Evolutionary conservation across 2,888 invertebrate species (phyloP).

Genomic region (Agrilus biguttatus): DNA sequence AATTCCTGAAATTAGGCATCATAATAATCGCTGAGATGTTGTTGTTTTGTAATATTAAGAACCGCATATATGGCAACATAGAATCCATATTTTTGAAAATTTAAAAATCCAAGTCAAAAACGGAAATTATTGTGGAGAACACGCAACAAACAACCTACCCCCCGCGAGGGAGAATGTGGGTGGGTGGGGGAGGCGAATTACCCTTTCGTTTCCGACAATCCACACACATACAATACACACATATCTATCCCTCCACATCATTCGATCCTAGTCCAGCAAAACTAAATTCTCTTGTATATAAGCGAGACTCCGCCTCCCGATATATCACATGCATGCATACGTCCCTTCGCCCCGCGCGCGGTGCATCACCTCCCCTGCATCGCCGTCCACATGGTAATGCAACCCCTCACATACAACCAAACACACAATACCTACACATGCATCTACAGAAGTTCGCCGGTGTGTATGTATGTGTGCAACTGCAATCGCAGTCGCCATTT

Average conservation of each 20-base stretch:
- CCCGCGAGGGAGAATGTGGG: no score
- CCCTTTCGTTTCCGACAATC: conserved; percentile 2
- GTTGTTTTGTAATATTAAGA: no score
- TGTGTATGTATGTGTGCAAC: conserved; percentile 11
- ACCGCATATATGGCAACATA: no score
- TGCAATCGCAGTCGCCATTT: conserved; percentile 20
- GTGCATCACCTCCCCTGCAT: conserved; percentile 12
- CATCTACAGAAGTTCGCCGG: no score
- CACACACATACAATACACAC: conserved; percentile 1
- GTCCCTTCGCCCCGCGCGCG: conserved; percentile 13
- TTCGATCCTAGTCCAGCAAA: conserved; percentile 12
- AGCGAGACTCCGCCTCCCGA: conserved; percentile 20
- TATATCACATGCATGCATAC: conserved; percentile 20
- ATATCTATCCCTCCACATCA: conserved; percentile 1
- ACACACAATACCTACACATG: not conserved
- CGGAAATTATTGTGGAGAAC: no score
- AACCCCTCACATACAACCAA: conserved; percentile 13
- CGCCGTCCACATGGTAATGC: conserved; percentile 15
- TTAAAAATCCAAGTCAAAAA: no score
- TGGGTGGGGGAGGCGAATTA: conserved; percentile 1
- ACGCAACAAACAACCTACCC: no score
- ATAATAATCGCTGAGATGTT: no score
- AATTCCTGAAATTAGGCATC: no score
- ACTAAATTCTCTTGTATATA: conserved; percentile 25
- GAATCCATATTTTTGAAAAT: no score